Conservation (phyloP, 2,113 vertebrate genomes). For the Gavialis gangeticus region DNA sequence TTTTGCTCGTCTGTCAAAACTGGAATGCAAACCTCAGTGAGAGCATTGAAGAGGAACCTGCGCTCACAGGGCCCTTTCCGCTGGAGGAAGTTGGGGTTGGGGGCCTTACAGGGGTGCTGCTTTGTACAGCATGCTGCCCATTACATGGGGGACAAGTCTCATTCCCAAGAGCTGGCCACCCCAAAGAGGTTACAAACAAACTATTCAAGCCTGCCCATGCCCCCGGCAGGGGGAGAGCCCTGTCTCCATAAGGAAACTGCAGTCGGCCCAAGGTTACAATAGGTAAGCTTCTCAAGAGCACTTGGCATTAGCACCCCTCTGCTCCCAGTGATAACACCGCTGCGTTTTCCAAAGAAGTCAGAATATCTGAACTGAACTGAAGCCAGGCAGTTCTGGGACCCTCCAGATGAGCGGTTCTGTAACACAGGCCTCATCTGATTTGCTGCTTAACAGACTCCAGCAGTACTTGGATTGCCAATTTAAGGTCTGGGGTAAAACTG, state of each 20-base stretch:
- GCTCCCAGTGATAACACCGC: background rate
- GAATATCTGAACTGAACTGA: background rate
- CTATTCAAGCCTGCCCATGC: background rate
- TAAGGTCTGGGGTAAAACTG: background rate
- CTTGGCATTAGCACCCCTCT: background rate
- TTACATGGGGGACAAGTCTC: rapidly evolving
- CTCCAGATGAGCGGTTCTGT: background rate
- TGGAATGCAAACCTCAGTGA: constrained; percentile 59
- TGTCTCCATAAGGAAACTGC: background rate
- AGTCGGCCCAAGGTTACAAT: background rate
- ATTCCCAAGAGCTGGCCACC: background rate
- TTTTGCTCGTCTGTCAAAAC: constrained; percentile 96
- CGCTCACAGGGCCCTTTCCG: rapidly evolving
- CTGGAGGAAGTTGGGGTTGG: background rate
- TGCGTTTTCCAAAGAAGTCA: background rate
- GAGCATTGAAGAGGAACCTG: background rate
- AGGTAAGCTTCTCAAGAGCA: background rate
- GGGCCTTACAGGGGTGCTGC: background rate
- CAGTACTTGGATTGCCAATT: background rate
- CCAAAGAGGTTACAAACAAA: background rate
- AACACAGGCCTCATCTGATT: background rate
- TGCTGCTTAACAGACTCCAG: background rate
- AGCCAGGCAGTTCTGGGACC: background rate
- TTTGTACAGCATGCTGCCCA: rapidly evolving
- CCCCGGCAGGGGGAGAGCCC: rapidly evolving